Conservation (phyloP, 2,888 invertebrate species). For the Aspidapion aeneum region DNA sequence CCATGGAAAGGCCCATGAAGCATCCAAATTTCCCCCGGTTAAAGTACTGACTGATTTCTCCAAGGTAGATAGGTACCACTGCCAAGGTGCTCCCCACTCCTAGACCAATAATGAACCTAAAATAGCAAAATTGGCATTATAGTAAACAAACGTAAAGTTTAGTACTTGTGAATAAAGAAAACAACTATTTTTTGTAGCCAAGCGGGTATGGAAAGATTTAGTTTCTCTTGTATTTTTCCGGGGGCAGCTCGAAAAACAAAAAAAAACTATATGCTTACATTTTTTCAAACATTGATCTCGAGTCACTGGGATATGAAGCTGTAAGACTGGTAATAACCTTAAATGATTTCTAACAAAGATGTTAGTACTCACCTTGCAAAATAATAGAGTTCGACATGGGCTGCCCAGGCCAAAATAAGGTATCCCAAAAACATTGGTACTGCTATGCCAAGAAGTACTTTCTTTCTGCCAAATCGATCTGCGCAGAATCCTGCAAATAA, state of each 20-base stretch:
- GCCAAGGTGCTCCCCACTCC: conserved; percentile 66
- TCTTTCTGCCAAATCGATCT: conserved; percentile 53
- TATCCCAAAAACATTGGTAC: conserved; percentile 59
- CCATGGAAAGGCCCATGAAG: conserved; percentile 32
- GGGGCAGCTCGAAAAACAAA: too few relatives aligned
- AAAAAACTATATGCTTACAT: too few relatives aligned
- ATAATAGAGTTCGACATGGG: conserved; percentile 41
- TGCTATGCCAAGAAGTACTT: conserved; percentile 58
- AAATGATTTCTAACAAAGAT: too few relatives aligned
- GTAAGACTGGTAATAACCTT: too few relatives aligned
- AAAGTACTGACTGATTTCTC: conserved; percentile 77
- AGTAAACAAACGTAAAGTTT: too few relatives aligned
- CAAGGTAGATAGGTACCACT: conserved; percentile 77
- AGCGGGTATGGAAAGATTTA: too few relatives aligned
- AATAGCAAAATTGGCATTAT: too few relatives aligned
- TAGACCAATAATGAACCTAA: conserved; percentile 55
- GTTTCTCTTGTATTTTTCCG: too few relatives aligned
- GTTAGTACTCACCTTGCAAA: conserved; percentile 48
- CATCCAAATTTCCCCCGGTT: conserved; percentile 68
- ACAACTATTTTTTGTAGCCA: too few relatives aligned
- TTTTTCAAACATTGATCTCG: too few relatives aligned
- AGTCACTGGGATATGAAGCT: too few relatives aligned
- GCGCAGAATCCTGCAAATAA: conserved; percentile 29
- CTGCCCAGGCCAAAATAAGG: conserved; percentile 27
- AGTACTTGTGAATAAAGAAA: too few relatives aligned